A percentile compares a stretch with the other conserved stretches of the same genome.
phyloP scores from a whole-genome alignment of 2,797 vertebrate species.

The Vireo griseus region DNA sequence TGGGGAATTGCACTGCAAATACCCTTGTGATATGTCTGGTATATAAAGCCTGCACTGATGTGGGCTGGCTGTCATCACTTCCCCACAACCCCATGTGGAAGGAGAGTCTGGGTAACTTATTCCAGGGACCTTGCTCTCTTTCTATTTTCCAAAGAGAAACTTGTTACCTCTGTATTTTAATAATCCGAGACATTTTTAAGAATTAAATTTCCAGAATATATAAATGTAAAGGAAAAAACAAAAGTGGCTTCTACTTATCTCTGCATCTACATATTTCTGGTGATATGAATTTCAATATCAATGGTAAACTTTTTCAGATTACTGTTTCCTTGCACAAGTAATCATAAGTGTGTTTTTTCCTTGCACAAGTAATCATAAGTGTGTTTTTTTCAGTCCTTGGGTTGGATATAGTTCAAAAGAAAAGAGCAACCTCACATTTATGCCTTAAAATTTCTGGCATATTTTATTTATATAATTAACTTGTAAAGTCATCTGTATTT shows the following conservation, averaged over 20 bases:
- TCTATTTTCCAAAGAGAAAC: neutral
- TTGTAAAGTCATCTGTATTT: neutral
- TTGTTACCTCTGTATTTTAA: neutral
- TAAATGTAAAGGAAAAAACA: neutral
- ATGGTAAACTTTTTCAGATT: neutral
- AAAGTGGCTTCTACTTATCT: neutral
- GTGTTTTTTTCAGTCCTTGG: neutral
- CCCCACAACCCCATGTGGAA: neutral
- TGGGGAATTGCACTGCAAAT: neutral
- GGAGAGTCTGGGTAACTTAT: neutral
- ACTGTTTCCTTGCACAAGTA: neutral
- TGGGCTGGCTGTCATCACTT: neutral
- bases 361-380: neutral
- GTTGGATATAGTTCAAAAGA: neutral
- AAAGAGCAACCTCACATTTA: neutral
- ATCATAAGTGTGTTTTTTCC: neutral
- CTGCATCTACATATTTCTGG: neutral
- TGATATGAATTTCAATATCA: neutral
- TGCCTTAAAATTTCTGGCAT: neutral
- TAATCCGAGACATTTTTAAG: neutral
- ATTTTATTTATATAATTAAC: neutral
- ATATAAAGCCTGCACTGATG: accelerated
- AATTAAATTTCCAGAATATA: neutral
- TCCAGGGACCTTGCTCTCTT: neutral
- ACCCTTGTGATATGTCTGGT: neutral